These are phyloP conservation scores for Augiades crinisus DNA, from an alignment of 2,888 invertebrate species.

Conservation along the genomic window DNA sequence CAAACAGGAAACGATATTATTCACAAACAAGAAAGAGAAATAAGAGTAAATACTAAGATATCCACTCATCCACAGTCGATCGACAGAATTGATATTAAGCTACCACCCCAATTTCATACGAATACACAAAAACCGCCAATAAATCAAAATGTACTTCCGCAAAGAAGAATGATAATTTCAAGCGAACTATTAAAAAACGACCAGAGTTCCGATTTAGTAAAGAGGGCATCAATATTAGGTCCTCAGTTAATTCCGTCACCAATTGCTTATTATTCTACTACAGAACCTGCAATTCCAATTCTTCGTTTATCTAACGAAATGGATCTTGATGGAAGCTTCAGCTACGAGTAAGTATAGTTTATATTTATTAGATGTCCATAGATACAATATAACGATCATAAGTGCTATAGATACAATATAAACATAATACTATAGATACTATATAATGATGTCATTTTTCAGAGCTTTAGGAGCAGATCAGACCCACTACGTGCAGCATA, in stretches of 20 bases:
- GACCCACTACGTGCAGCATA: slow-evolving; percentile 77
- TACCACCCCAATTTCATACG: slow-evolving; percentile 42
- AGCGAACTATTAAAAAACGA: slow-evolving; percentile 55
- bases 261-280: slow-evolving; percentile 62
- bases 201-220: slow-evolving; percentile 51
- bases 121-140: slow-evolving; percentile 35
- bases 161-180: slow-evolving; percentile 56
- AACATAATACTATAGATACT: too few relatives aligned
- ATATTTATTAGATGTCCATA: too few relatives aligned
- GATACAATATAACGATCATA: too few relatives aligned
- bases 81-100: slow-evolving; percentile 59
- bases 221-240: slow-evolving; percentile 49
- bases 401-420: too few relatives aligned
- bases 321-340: slow-evolving; percentile 79
- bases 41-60: slow-evolving; percentile 44
- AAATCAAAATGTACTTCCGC: slow-evolving; percentile 47
- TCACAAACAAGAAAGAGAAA: slow-evolving; percentile 44
- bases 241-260: slow-evolving; percentile 56
- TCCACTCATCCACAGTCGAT: slow-evolving; percentile 51
- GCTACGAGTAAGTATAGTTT: slow-evolving; percentile 69
- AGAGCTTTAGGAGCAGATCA: slow-evolving; percentile 77
- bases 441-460: slow-evolving; percentile 30
- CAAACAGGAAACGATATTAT: slow-evolving; percentile 41
- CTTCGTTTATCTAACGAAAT: slow-evolving; percentile 78
- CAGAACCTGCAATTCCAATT: slow-evolving; percentile 75